Conservation (phyloP, 2,888 invertebrate genomes). For the Pterobdella sp. region DNA sequence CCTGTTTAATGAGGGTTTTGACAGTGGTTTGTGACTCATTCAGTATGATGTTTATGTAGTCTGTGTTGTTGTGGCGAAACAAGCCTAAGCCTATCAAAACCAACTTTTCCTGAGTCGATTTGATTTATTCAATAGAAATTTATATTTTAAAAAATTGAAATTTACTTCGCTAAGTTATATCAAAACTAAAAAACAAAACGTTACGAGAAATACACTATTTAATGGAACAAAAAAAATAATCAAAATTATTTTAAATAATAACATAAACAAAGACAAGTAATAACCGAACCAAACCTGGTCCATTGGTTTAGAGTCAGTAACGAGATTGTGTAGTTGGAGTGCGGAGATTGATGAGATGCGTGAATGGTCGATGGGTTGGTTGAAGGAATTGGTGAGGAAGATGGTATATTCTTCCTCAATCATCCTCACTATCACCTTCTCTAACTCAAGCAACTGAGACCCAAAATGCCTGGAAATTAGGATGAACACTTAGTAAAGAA, state of each 20-base stretch:
- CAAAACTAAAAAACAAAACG: too few species aligned
- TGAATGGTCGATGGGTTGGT: slow-evolving; percentile 61
- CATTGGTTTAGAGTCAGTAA: not conserved
- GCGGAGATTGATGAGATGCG: not conserved
- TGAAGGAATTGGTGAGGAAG: slow-evolving; percentile 81
- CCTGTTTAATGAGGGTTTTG: slow-evolving; percentile 78
- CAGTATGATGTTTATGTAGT: slow-evolving; percentile 65
- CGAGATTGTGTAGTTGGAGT: not conserved
- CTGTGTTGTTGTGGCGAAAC: slow-evolving; percentile 71
- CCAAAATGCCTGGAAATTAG: slow-evolving; percentile 68
- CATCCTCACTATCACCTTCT: slow-evolving; percentile 91
- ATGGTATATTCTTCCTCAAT: slow-evolving; percentile 85
- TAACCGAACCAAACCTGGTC: not conserved
- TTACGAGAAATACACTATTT: too few species aligned
- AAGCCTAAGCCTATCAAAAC: slow-evolving; percentile 81
- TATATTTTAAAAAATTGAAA: too few species aligned
- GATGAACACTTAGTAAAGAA: too few species aligned
- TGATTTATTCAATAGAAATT: too few species aligned
- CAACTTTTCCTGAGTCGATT: slow-evolving; percentile 77
- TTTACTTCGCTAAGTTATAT: too few species aligned
- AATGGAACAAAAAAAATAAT: too few species aligned
- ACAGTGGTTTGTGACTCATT: slow-evolving; percentile 81
- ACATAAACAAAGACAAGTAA: too few species aligned
- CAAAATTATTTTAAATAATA: too few species aligned
- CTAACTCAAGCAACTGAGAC: slow-evolving; percentile 89